Base-by-base conservation (phyloP, 2,888 invertebrate species). In the Hypomecis punctinalis region DNA sequence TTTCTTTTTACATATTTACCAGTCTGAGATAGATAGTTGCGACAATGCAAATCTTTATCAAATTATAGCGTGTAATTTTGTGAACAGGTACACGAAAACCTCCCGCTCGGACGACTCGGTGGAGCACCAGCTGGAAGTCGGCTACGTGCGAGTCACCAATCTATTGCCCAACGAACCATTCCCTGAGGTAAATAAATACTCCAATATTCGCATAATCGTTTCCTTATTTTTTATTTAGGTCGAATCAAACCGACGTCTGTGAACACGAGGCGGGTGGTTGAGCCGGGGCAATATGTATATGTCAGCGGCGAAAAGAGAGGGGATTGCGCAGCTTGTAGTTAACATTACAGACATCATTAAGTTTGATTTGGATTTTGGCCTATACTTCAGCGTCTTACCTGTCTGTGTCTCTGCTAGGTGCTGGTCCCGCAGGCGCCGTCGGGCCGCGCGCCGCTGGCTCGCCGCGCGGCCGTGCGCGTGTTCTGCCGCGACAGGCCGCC, bases 41-140 rank as follows among this genome's bases (percentile, higher is more conserved):
- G 39, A 9, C n/a, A 45, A 23, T 2, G 3, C 3, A 23, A 23
- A 23, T 23, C 23, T 23, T 23, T 23, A 23, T 8, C 7, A 5
- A 1, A 10, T 46, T 37, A 23, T 33, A 13, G 9, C 46, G 10
- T 37, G 6, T 2, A 48, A 43, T 39, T n/a, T 33, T 52, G 8
- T 57, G n/a, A n/a, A 11, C 72, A 97, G 96, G 77, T 98, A 99
- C 84, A 99, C 98, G 0, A 99, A 99, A 86, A 97, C 98, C 56
- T 98, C 98, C 0, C 96, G 98, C 75, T 98, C 97, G 64, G 99
- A 99, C 79, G 99, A 99, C 89, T 98, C 99, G 0, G 98, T 99
- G 52, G 99, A 99, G 78, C 99, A 99, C 94, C 94, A 99, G 68
- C 93, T 99, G 56, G 99, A 99, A 82, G 93, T 99, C 51, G 99